Conservation (phyloP, 37 sponge, comb jelly and placozoan species). For the Geodia barretti region DNA sequence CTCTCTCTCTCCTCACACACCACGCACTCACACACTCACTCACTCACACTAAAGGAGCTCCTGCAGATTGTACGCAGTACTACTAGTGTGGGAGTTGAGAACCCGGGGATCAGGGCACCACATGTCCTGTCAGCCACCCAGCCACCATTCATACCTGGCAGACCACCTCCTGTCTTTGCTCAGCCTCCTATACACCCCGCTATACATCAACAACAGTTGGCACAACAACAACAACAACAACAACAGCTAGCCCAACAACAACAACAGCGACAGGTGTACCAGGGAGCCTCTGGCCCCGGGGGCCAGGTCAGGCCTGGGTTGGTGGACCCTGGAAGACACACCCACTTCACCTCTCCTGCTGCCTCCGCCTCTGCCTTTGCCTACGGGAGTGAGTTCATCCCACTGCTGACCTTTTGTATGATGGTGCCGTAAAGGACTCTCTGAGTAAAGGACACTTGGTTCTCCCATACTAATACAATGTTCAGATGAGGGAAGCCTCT, state of each 20-base stretch:
- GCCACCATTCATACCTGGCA: not conserved
- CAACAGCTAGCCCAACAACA: too few relatives aligned
- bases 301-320: not conserved
- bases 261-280: not conserved
- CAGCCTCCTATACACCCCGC: too few relatives aligned
- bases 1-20: too few relatives aligned
- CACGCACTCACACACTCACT: slow-evolving; percentile 3
- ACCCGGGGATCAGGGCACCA: not conserved
- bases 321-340: not conserved
- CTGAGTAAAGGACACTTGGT: not conserved
- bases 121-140: too few relatives aligned
- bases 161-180: too few relatives aligned
- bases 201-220: not conserved
- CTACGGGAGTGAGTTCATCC: slow-evolving; percentile 13
- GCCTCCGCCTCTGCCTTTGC: slow-evolving; percentile 20
- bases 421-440: not conserved
- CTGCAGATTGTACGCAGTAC: not conserved
- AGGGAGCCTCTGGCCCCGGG: not conserved
- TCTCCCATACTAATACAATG: too few relatives aligned
- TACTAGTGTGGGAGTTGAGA: not conserved
- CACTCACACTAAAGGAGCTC: not conserved
- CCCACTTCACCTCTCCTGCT: not conserved
- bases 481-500: too few relatives aligned
- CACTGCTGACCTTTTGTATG: not conserved
- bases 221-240: not conserved